These are phyloP conservation scores for Oncopodura yosiiana DNA, from an alignment of 1,140 invertebrate genomes.

Conservation along the genomic window DNA sequence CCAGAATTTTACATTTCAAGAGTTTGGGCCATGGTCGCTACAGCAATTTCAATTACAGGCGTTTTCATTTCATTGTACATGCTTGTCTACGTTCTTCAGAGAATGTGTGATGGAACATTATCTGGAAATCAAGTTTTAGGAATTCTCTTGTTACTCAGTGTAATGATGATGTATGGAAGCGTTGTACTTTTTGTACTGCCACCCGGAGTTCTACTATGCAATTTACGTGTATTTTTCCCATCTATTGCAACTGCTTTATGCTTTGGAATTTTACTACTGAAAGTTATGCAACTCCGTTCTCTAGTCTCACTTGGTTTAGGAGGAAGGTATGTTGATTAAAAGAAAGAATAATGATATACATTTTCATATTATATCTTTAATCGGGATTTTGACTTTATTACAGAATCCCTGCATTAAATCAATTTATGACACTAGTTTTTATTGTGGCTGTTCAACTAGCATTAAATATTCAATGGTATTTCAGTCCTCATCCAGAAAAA, in stretches of 20 bases:
- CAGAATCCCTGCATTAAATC: conserved; percentile 39
- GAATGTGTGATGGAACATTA: conserved; percentile 44
- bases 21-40: conserved; percentile 39
- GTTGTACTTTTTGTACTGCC: conserved; percentile 43
- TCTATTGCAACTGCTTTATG: conserved; percentile 37
- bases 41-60: conserved; percentile 37
- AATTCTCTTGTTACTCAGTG: conserved; percentile 42
- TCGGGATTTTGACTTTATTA: too few species aligned
- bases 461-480: conserved; percentile 39
- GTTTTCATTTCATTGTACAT: conserved; percentile 41
- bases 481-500: conserved; percentile 16
- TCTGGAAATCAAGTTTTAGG: conserved; percentile 44
- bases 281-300: conserved; percentile 40
- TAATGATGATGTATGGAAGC: conserved; percentile 42
- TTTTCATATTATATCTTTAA: too few species aligned
- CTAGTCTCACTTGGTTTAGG: conserved; percentile 40
- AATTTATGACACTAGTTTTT: conserved; percentile 40
- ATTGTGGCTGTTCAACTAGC: conserved; percentile 40
- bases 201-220: conserved; percentile 38
- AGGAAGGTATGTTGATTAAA: too few species aligned
- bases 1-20: conserved; percentile 38
- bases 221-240: conserved; percentile 37
- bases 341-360: too few species aligned
- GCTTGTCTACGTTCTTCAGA: conserved; percentile 42
- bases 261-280: conserved; percentile 40